Evolutionary conservation across 2,888 invertebrate species (phyloP).

Genomic region (Margaritifera margaritifera): DNA sequence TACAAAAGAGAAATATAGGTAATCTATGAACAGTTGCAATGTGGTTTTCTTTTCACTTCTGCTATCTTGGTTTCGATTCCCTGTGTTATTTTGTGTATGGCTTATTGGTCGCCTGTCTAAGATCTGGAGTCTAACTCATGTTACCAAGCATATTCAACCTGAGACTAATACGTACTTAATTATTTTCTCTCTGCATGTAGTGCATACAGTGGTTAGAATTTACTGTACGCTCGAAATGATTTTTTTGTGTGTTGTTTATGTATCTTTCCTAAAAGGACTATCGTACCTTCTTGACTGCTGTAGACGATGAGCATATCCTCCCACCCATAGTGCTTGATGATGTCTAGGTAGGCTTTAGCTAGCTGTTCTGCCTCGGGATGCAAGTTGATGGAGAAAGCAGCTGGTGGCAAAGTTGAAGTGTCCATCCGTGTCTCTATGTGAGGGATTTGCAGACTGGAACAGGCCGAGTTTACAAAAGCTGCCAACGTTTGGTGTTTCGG

Average conservation of each 20-base stretch:
- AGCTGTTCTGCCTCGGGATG: constrained; percentile 85
- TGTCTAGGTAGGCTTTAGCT: constrained; percentile 86
- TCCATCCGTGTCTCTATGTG: constrained; percentile 84
- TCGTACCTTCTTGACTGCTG: constrained; percentile 83
- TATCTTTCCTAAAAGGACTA: constrained; percentile 13
- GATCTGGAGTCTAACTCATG: too few relatives aligned
- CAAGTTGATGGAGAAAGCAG: constrained; percentile 89
- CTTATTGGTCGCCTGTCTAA: too few relatives aligned
- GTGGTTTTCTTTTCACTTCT: too few relatives aligned
- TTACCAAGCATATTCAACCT: too few relatives aligned
- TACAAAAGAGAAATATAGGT: too few relatives aligned
- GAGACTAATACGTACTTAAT: too few relatives aligned
- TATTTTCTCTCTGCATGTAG: too few relatives aligned
- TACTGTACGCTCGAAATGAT: background rate
- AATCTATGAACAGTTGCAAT: too few relatives aligned
- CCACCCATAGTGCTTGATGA: constrained; percentile 87
- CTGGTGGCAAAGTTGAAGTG: constrained; percentile 73
- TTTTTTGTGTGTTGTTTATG: background rate
- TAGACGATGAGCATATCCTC: constrained; percentile 89
- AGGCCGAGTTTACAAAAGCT: constrained; percentile 86
- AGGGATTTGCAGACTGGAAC: constrained; percentile 88
- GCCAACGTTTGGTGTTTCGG: constrained; percentile 82
- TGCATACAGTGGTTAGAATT: too few relatives aligned
- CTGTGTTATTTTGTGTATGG: too few relatives aligned
- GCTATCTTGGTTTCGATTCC: too few relatives aligned